phyloP scores from a whole-genome alignment of 2,797 vertebrate genomes.

The Typhlichthys subterraneus region DNA sequence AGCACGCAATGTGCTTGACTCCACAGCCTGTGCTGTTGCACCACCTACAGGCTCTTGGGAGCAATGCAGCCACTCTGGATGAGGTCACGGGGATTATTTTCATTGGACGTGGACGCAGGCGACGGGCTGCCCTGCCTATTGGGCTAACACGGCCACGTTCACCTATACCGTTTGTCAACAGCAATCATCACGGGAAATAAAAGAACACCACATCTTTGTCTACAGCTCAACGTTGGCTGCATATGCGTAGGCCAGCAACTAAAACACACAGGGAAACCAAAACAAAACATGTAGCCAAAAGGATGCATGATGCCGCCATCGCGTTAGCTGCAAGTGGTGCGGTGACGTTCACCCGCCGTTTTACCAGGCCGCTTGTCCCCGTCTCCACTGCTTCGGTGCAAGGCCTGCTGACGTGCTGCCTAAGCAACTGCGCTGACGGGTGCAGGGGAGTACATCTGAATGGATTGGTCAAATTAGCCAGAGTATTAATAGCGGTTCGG shows the following conservation, averaged over 20 bases:
- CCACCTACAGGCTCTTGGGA: constrained; percentile 74
- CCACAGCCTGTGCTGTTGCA: constrained; percentile 70
- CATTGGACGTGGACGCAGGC: background rate
- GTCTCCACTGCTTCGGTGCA: constrained; percentile 62
- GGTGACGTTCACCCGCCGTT: constrained; percentile 38
- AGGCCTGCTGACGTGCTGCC: constrained; percentile 71
- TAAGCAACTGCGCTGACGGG: constrained; percentile 78
- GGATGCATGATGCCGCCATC: constrained; percentile 13
- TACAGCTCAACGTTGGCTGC: no score
- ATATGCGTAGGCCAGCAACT: no score
- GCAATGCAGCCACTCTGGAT: constrained; percentile 48
- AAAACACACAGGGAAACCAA: background rate
- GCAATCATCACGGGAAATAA: background rate
- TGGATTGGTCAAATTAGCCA: constrained; percentile 82
- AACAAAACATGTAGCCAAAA: background rate
- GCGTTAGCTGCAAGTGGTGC: constrained; percentile 19
- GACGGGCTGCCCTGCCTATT: background rate
- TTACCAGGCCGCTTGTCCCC: constrained; percentile 48
- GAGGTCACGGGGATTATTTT: constrained; percentile 1
- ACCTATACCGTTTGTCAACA: background rate
- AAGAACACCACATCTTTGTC: background rate
- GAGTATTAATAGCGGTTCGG: constrained; percentile 82
- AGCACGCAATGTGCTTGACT: background rate
- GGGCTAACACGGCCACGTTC: background rate
- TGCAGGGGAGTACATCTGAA: constrained; percentile 78